Evolutionary conservation across 2,797 vertebrate species (phyloP).

Genomic region (Hyperoplus immaculatus): DNA sequence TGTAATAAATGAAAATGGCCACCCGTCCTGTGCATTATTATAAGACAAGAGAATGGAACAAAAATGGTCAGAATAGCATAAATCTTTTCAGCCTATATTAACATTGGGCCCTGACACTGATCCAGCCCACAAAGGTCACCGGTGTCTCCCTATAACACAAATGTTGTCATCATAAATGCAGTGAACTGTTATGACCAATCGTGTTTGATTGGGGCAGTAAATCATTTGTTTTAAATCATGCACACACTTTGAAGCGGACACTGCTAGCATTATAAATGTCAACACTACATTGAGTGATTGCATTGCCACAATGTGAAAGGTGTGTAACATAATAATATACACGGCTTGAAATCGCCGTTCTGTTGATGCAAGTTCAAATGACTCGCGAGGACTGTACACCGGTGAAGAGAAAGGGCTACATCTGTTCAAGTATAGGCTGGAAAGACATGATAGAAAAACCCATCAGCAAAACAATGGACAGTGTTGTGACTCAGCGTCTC

Average conservation of each 20-base stretch:
- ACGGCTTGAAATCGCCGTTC: conserved; percentile 11
- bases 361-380: not conserved
- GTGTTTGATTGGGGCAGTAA: conserved; percentile 26
- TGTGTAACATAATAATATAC: conserved; percentile 14
- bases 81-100: conserved; percentile 11
- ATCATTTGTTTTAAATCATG: conserved; percentile 17
- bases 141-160: conserved; percentile 13
- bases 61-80: not conserved
- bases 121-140: conserved; percentile 59
- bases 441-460: not conserved
- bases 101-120: conserved; percentile 16
- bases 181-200: conserved; percentile 27
- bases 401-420: not conserved
- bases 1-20: conserved; percentile 27
- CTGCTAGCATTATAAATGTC: conserved; percentile 51
- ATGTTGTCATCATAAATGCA: conserved; percentile 42
- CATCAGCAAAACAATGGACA: not conserved
- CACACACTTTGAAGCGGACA: not conserved
- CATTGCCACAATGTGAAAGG: conserved; percentile 18
- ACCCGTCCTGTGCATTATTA: conserved; percentile 25
- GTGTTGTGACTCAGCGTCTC: not conserved
- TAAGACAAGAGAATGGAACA: not conserved
- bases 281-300: conserved; percentile 26
- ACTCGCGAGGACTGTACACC: conserved; percentile 1
- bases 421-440: not conserved